Evolutionary conservation across 2,113 vertebrate genomes (phyloP).

Genomic region (Indicator maculatus): DNA sequence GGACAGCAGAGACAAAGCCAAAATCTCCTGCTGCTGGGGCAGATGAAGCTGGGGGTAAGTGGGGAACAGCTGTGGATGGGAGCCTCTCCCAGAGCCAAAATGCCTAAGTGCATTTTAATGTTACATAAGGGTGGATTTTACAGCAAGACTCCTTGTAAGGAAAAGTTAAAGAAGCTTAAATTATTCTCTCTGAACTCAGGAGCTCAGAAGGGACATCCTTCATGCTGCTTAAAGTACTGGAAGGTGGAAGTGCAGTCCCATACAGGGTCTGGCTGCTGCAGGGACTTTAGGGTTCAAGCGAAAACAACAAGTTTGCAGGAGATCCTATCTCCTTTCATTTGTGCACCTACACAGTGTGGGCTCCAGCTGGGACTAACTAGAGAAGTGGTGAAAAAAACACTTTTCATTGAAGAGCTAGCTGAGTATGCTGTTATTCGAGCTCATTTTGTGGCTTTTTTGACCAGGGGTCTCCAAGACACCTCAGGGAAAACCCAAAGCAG

Average conservation of each 20-base stretch:
- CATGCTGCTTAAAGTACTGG: neutral
- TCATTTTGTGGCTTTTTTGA: neutral
- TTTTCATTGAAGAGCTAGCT: neutral
- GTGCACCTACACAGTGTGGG: rapidly evolving
- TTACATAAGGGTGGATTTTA: neutral
- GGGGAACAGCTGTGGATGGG: rapidly evolving
- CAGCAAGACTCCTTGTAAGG: neutral
- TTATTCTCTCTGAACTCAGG: neutral
- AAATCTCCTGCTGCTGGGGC: neutral
- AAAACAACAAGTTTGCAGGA: neutral
- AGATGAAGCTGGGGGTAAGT: rapidly evolving
- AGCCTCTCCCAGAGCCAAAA: rapidly evolving
- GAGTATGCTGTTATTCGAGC: neutral
- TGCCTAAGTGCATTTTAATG: neutral
- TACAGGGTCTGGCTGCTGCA: neutral
- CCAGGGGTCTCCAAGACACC: rapidly evolving
- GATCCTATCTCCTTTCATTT: neutral
- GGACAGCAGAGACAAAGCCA: neutral
- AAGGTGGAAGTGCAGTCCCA: neutral
- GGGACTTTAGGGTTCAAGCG: neutral
- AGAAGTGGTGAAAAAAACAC: neutral
- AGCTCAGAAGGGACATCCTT: neutral
- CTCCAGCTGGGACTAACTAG: neutral
- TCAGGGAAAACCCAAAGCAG: neutral
- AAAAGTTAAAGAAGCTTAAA: conserved; percentile 31